Conservation (phyloP, 2,888 invertebrate genomes). For the Leptothorax acervorum region DNA sequence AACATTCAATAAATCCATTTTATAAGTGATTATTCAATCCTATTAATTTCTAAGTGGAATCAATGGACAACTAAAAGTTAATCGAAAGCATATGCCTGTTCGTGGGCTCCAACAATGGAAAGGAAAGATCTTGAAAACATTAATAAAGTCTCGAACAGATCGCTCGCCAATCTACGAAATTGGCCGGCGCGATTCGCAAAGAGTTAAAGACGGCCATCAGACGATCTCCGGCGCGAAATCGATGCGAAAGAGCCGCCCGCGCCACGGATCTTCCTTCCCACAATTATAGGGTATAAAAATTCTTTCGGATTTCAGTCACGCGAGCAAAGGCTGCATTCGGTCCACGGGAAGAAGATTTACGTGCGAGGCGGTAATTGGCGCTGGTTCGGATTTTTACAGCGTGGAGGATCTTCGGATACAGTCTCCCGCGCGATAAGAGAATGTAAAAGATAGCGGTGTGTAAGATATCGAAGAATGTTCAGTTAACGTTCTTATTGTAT, state of each 20-base stretch:
- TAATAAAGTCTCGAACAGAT: conserved; percentile 52
- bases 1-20: neutral
- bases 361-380: conserved; percentile 56
- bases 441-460: conserved; percentile 3
- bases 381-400: conserved; percentile 37
- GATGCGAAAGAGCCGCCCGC: conserved; percentile 73
- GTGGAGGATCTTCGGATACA: conserved; percentile 9
- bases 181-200: conserved; percentile 60
- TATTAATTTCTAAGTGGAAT: neutral
- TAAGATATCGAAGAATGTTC: conserved; percentile 2
- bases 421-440: conserved; percentile 42
- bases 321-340: conserved; percentile 69
- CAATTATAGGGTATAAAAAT: conserved; percentile 78
- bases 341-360: conserved; percentile 66
- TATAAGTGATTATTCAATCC: neutral
- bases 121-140: conserved; percentile 48
- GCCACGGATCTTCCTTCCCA: conserved; percentile 77
- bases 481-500: neutral
- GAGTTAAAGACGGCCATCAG: conserved; percentile 67
- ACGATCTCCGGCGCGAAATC: conserved; percentile 70
- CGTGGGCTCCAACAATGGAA: conserved; percentile 25
- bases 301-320: conserved; percentile 79
- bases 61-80: neutral
- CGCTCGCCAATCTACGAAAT: conserved; percentile 54
- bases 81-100: neutral